Conservation (phyloP, 2,113 vertebrate genomes). For the Antigone vipio region DNA sequence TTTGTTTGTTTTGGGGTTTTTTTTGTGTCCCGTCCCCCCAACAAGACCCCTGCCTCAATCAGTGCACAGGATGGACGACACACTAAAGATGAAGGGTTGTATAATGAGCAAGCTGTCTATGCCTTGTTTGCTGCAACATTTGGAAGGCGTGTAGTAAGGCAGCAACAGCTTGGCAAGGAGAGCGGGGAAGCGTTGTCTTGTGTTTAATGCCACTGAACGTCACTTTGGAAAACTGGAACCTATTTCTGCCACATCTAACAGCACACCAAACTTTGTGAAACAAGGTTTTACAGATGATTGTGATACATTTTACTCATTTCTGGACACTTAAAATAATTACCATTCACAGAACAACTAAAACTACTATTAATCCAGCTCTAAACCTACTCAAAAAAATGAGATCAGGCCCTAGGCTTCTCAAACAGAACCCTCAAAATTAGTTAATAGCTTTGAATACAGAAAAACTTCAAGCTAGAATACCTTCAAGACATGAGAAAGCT, state of each 20-base stretch:
- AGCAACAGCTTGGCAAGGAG: neutral
- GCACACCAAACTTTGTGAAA: constrained; percentile 2
- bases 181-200: neutral
- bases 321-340: neutral
- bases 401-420: neutral
- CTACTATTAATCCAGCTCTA: neutral
- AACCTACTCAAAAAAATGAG: neutral
- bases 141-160: neutral
- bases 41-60: constrained; percentile 61
- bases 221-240: neutral
- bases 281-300: neutral
- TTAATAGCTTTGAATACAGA: neutral
- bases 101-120: neutral
- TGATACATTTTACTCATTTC: neutral
- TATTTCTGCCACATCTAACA: neutral
- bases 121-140: neutral
- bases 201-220: neutral
- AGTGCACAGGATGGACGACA: constrained; percentile 67
- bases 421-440: neutral
- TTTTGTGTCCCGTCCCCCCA: neutral
- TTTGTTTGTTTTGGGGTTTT: neutral
- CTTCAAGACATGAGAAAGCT: constrained; percentile 24
- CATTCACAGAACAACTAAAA: constrained; percentile 15
- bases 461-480: neutral
- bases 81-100: neutral